A percentile compares a stretch with the other conserved stretches of the same genome.
Conservation (phyloP, 2,113 vertebrate genomes). For the Muscicapa adusta region DNA sequence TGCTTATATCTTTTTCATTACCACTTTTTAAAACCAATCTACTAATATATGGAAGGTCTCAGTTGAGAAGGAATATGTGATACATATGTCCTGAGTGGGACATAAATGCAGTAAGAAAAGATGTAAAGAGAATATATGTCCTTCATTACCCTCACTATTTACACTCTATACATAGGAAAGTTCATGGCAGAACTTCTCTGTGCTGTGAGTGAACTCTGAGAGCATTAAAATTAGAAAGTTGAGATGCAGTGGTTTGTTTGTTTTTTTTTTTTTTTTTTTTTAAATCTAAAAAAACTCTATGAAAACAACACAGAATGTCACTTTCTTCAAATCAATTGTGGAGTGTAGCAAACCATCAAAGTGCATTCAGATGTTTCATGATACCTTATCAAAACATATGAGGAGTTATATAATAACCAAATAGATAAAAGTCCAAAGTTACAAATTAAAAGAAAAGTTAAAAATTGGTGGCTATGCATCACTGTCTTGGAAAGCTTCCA, state of each 20-base stretch:
- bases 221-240: background rate
- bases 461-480: conserved; percentile 29
- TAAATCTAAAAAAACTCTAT: background rate
- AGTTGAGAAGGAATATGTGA: background rate
- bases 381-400: background rate
- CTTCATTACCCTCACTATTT: background rate
- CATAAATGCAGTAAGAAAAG: background rate
- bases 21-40: background rate
- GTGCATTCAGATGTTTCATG: background rate
- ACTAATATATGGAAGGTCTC: background rate
- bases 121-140: background rate
- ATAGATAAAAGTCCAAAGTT: background rate
- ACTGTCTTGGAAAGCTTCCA: conserved; percentile 41
- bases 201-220: background rate
- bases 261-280: background rate
- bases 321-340: background rate
- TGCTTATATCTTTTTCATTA: background rate
- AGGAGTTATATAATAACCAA: background rate
- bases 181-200: background rate
- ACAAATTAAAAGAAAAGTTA: conserved; percentile 34
- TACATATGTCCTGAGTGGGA: background rate
- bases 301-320: background rate
- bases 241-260: background rate
- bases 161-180: background rate
- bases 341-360: background rate